Base-by-base conservation (phyloP, 2,113 vertebrate species). In the Tursiops truncatus region DNA sequence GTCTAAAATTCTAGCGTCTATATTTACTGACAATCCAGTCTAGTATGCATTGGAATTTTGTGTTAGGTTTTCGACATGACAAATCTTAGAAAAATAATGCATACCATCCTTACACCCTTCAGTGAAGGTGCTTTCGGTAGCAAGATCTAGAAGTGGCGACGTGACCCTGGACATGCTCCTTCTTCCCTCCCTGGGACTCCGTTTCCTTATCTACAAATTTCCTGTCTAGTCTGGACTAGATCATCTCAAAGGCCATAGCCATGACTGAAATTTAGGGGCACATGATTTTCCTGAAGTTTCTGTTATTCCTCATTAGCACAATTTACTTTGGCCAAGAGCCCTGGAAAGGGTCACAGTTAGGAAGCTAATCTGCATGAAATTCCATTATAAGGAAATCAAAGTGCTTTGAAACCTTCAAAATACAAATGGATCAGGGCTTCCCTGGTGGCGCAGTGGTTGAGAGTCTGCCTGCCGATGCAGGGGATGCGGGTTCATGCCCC, bases 301-400 rank as follows among this genome's bases (percentile, higher is more conserved):
- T 97, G 71, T 95, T 92, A 81, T 89, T 92, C 38, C 56, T 93
- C 93, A 94, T 94, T 89, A 96, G 90, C 76, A 95, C 86, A 76
- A 87, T 97, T 97, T 97, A 86, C 83, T 97, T 97, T 98, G 97
- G 97, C 95, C 58, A 25, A 70, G 38, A 94, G 85, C 85, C 89
- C 95, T 92, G 85, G 88, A 91, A 94, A 74, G 91, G 83, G 63
- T 80, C 93, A 87, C 33, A 56, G 53, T 44, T 76, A 94, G 85
- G 91, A 97, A 97, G 91, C 71, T 53, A 73, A 95, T 96, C 56
- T 90, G 73, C 94, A 96, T 91, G 58, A 94, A 70, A 96, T 91
- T 94, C 92, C 73, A 96, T 76, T 79, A 95, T 65, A 96, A 90
- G 95, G 76, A 97, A 97, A 97, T 94, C 89, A 97, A 96, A 96